These are phyloP conservation scores for Megathymus violae DNA, from an alignment of 1,140 invertebrate genomes.

Conservation along the genomic window DNA sequence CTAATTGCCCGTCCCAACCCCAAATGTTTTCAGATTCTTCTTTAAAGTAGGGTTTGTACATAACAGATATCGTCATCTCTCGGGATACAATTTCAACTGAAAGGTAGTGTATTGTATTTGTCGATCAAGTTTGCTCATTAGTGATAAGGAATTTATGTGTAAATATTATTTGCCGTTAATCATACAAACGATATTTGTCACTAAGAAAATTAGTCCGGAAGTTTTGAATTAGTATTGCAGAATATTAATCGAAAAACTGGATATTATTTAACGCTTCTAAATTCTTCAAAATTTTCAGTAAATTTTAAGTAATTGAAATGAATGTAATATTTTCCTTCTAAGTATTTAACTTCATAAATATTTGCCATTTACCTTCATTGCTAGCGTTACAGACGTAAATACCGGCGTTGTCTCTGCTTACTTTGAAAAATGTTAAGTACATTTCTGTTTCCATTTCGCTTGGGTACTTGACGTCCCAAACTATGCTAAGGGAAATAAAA, in stretches of 20 bases:
- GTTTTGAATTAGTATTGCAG: no score
- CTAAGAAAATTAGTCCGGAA: no score
- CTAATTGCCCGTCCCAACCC: constrained; percentile 56
- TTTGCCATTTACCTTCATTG: constrained; percentile 55
- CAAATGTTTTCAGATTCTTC: constrained; percentile 50
- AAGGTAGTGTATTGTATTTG: not conserved
- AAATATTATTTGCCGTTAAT: no score
- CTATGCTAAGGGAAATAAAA: constrained; percentile 42
- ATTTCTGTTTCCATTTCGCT: constrained; percentile 43
- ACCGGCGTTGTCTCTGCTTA: constrained; percentile 48
- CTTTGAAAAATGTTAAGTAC: constrained; percentile 50
- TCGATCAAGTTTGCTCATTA: not conserved
- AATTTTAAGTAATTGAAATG: no score
- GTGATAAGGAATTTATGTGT: not conserved
- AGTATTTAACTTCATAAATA: not conserved
- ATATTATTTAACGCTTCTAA: no score
- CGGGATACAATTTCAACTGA: constrained; percentile 14
- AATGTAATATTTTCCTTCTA: not conserved
- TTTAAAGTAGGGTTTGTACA: constrained; percentile 61
- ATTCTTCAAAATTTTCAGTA: no score
- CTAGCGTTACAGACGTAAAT: constrained; percentile 62
- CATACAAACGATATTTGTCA: no score
- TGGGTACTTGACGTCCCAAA: constrained; percentile 42
- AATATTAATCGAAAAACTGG: no score
- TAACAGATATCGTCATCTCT: constrained; percentile 57